Evolutionary conservation across 2,888 invertebrate genomes (phyloP), one percentile per base, ranked within the genome.

Genomic region (Tuberolachnus salignus): DNA sequence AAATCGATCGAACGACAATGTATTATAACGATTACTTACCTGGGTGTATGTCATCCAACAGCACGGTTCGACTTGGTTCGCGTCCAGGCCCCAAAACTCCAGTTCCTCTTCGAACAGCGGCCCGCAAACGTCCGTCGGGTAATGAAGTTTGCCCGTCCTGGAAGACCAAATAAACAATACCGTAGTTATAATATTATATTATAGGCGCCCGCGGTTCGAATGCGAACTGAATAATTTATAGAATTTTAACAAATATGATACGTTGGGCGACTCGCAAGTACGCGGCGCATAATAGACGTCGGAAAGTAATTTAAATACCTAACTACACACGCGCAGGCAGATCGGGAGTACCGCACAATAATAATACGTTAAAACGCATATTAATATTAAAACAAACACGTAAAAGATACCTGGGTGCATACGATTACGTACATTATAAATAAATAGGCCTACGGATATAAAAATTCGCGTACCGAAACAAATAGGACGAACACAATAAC

Each of bases 41-140:
- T 93, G 91, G 81, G 95, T 94, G 84, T 99, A 99, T 11, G 98
- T 99, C 98, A 98, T 98, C 98, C 99, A 99, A 87, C 99, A 99
- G 87, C 98, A 99, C 8, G 98, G 98, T 86, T 98, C 98, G 84
- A 98, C 98, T 88, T 99, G 98, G 88, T 99, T 99, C 53, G 98
- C 95, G 86, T 99, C 98, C 83, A 99, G 89, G 16, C 98, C 98
- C 98, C 98, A 98, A 87, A 97, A 99, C 87, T 98, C 98, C 83
- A 99, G 89, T 86, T 99, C 99, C 86, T 98, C 98, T 86, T 99
- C 99, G 86, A 99, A 99, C 82, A 99, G 89, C 74, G 98, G 99
- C 64, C 98, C 98, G 86, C 98, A 99, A 1, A 99, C 98, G 86
- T 99, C 97, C 73, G 98, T 98, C 21, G 98, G 98, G 87, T 99